Percentiles rank a stretch among this genome's conserved stretches.
Evolutionary conservation across 2,113 vertebrate genomes (phyloP).

Genomic region (Lamprologus lemairii): DNA sequence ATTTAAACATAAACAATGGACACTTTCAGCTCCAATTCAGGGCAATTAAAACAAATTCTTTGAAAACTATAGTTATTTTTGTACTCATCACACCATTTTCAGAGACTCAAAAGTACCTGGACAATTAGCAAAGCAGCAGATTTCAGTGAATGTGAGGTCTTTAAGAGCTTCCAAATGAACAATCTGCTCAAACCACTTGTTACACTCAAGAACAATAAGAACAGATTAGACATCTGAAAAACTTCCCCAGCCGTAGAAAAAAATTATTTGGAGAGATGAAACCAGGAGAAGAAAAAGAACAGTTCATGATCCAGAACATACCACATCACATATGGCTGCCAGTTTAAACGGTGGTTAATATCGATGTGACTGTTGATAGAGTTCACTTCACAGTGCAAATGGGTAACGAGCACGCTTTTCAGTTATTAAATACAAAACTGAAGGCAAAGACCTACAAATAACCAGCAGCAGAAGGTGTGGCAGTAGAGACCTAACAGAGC

Average conservation of each 20-base stretch:
- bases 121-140: neutral
- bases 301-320: neutral
- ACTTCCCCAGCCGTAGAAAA: neutral
- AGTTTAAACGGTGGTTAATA: neutral
- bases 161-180: neutral
- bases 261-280: neutral
- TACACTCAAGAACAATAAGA: neutral
- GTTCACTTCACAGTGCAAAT: neutral
- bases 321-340: neutral
- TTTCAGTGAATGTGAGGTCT: neutral
- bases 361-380: neutral
- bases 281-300: neutral
- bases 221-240: neutral
- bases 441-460: neutral
- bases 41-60: neutral
- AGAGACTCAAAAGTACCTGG: neutral
- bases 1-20: neutral
- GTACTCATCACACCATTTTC: neutral
- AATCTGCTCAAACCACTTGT: neutral
- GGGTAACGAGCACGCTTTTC: neutral
- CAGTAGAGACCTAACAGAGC: neutral
- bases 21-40: neutral
- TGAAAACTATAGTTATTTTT: neutral
- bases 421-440: neutral
- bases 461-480: neutral